phyloP scores from a whole-genome alignment of 2,888 invertebrate species.

The Hypena proboscidalis region DNA sequence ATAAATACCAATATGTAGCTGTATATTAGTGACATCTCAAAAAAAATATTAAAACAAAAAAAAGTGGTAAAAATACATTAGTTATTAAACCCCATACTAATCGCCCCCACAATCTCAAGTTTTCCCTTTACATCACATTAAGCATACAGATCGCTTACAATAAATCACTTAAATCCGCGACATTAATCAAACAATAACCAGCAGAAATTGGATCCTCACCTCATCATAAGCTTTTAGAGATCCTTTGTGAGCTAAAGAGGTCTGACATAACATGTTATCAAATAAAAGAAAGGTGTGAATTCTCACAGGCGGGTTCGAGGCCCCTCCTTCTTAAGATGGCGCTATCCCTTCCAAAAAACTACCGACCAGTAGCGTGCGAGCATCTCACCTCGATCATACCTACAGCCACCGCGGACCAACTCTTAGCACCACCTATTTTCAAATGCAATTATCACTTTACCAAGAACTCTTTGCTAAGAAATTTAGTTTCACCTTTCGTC shows the following conservation, averaged over 20 bases:
- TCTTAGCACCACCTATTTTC: slow-evolving; percentile 80
- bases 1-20: no score
- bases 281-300: slow-evolving; percentile 86
- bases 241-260: slow-evolving; percentile 80
- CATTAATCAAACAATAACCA: slow-evolving; percentile 80
- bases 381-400: slow-evolving; percentile 69
- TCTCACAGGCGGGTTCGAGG: slow-evolving; percentile 76
- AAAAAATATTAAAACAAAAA: not conserved
- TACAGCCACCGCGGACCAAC: slow-evolving; percentile 64
- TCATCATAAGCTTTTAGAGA: slow-evolving; percentile 83
- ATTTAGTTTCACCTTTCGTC: slow-evolving; percentile 53
- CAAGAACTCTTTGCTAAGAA: slow-evolving; percentile 51
- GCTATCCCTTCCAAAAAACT: slow-evolving; percentile 68
- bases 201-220: slow-evolving; percentile 72
- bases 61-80: not conserved
- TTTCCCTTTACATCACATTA: slow-evolving; percentile 38
- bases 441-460: slow-evolving; percentile 77
- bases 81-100: not conserved
- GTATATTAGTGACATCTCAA: no score
- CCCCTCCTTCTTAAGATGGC: slow-evolving; percentile 83
- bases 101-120: slow-evolving; percentile 7
- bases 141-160: slow-evolving; percentile 53
- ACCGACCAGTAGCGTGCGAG: slow-evolving; percentile 75
- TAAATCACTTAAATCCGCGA: slow-evolving; percentile 76
- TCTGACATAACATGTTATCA: slow-evolving; percentile 83